Percentiles rank a stretch among this genome's conserved stretches.
phyloP scores from a whole-genome alignment of 2,888 invertebrate genomes.

The Thelaira solivaga region DNA sequence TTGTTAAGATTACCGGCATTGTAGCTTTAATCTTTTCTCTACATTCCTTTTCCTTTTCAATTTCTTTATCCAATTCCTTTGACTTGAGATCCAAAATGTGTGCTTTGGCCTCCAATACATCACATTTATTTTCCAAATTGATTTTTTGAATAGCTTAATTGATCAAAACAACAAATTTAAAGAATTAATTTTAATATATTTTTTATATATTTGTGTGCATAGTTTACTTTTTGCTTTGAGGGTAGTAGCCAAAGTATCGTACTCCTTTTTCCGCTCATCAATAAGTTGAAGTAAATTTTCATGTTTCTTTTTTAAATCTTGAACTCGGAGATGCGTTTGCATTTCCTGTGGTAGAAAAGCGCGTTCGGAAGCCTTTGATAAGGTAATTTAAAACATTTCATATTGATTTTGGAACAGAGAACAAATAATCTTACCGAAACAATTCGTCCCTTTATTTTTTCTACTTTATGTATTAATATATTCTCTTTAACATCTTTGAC shows the following conservation, averaged over 20 bases:
- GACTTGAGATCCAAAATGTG: conserved; percentile 70
- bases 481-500: conserved; percentile 72
- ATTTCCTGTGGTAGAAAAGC: conserved; percentile 71
- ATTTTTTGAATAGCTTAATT: conserved; percentile 71
- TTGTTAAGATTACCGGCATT: conserved; percentile 72
- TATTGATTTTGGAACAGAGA: too few species aligned
- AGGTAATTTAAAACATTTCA: background rate
- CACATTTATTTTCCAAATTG: conserved; percentile 67
- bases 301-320: conserved; percentile 68
- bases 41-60: conserved; percentile 67
- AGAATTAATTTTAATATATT: background rate
- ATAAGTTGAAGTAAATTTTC: conserved; percentile 61
- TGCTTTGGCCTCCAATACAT: conserved; percentile 66
- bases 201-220: background rate
- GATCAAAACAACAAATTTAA: background rate
- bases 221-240: conserved; percentile 73
- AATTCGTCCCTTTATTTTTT: conserved; percentile 69
- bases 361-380: conserved; percentile 65
- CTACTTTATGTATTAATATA: conserved; percentile 71
- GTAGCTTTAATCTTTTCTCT: conserved; percentile 67
- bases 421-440: conserved; percentile 71
- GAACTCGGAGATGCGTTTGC: conserved; percentile 70
- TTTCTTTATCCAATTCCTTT: conserved; percentile 65
- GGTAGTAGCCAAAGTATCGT: conserved; percentile 67
- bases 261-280: conserved; percentile 67